Base-by-base conservation (phyloP, 2,113 vertebrate species). In the Deroptyus accipitrinus region DNA sequence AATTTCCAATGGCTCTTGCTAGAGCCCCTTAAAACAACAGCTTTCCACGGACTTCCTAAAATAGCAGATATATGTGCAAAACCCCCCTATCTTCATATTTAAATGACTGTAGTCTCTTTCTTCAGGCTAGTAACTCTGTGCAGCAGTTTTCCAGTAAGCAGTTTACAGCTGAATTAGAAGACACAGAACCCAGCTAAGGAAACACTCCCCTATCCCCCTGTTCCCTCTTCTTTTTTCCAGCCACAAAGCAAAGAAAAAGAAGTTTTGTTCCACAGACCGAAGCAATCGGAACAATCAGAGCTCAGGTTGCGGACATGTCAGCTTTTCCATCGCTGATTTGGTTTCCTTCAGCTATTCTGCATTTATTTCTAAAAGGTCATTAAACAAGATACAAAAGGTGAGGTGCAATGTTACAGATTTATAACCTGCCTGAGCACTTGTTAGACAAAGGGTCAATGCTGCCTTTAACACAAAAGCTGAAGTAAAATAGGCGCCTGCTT, bases 321-420 rank as follows among this genome's bases (percentile, higher is more conserved):
- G 94, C 95, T 95, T 90, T 96, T 97, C 95, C 92, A 73, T 18
- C 12, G 5, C 91, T 1, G 52, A 27, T 41, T 35, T 72, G 20
- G 64, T 55, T 94, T 79, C 93, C 90, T 94, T 87, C 83, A 62
- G 92, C 75, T 59, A 57, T 8, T 59, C 92, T 54, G 86, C 86
- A 72, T 72, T 95, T 94, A 75, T 82, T 93, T 93, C 79, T 83
- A 39, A 90, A 83, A 97, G 94, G 74, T 92, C 85, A 70, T 94
- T 92, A 93, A 97, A 42, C 59, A 52, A 67, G 83, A 88, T 17
- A 96, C 88, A 95, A 90, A 96, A 94, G 91, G 87, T 81, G 92
- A 95, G 76, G 94, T 85, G 88, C 95, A 94, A 77, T 0, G 83
- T 96, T 95, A 78, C 92, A 94, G 94, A 96, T 96, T 93, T 94